A percentile compares a stretch with the other conserved stretches of the same genome.
Conservation (phyloP, 2,797 vertebrate species). For the Cottoperca gobio region DNA sequence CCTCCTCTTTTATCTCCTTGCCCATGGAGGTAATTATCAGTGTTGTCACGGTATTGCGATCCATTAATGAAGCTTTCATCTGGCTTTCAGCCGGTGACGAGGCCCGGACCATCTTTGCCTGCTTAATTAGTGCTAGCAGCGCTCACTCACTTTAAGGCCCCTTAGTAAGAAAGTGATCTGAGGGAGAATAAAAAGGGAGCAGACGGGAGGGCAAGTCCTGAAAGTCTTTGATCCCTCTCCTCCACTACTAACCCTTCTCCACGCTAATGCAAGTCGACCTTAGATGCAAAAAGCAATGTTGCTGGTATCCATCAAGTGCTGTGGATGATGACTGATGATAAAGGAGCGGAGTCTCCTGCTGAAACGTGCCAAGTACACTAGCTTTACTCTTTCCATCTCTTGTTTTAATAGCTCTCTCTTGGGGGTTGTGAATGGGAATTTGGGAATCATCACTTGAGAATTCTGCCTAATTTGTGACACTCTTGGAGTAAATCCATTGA, state of each 20-base stretch:
- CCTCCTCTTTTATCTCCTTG: conserved; percentile 60
- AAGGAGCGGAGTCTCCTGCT: conserved; percentile 19
- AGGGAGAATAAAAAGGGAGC: conserved; percentile 42
- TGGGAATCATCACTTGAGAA: conserved; percentile 8
- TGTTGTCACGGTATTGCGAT: conserved; percentile 72
- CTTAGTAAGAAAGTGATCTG: conserved; percentile 53
- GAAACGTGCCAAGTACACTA: conserved; percentile 15
- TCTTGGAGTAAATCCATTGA: conserved; percentile 16
- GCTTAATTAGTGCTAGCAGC: conserved; percentile 72
- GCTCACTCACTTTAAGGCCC: conserved; percentile 48
- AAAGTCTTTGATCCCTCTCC: conserved; percentile 53
- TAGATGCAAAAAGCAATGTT: conserved; percentile 23
- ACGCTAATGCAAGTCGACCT: conserved; percentile 26
- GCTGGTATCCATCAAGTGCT: conserved; percentile 24
- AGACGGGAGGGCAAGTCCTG: conserved; percentile 49
- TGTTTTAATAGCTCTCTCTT: conserved; percentile 17
- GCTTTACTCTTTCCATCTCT: conserved; percentile 8
- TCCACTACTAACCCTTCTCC: neutral
- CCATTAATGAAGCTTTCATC: conserved; percentile 75
- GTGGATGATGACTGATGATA: conserved; percentile 34
- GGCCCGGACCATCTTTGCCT: conserved; percentile 35
- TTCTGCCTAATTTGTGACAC: conserved; percentile 10
- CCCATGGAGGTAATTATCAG: conserved; percentile 74
- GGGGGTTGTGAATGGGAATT: conserved; percentile 19
- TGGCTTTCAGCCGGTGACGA: conserved; percentile 46